Evolutionary conservation across 1,140 invertebrate genomes (phyloP).

Genomic region (Adelges cooleyi): DNA sequence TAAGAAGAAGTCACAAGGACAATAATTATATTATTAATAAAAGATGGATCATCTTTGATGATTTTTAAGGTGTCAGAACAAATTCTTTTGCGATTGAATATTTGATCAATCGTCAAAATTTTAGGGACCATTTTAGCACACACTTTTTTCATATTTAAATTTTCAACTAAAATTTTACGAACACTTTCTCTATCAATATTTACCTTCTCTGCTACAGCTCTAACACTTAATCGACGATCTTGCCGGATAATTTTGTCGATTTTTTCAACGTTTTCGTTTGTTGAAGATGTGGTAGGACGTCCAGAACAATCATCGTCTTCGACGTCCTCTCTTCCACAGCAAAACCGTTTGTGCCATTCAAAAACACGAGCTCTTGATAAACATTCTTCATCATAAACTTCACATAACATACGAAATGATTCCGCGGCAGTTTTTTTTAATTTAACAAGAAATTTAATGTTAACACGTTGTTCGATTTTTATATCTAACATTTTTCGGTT

Average conservation of each 20-base stretch:
- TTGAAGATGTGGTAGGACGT: constrained; percentile 33
- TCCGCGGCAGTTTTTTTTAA: background rate
- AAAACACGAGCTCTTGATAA: constrained; percentile 13
- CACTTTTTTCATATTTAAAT: background rate
- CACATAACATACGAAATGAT: background rate
- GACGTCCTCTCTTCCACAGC: constrained; percentile 15
- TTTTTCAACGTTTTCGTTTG: constrained; percentile 35
- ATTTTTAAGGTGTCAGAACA: constrained; percentile 2
- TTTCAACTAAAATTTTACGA: background rate
- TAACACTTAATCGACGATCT: constrained; percentile 30
- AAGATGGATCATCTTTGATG: background rate
- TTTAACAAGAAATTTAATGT: constrained; percentile 28
- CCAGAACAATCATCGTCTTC: constrained; percentile 31
- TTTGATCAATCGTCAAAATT: constrained; percentile 26
- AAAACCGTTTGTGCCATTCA: constrained; percentile 27
- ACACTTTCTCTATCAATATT: background rate
- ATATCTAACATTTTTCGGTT: background rate
- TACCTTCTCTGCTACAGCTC: background rate
- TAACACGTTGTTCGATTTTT: constrained; percentile 20
- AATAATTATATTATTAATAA: background rate
- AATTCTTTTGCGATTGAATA: constrained; percentile 1
- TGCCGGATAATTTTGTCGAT: constrained; percentile 34
- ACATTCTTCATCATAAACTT: background rate
- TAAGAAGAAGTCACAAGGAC: too few relatives aligned
- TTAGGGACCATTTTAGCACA: background rate